These are phyloP conservation scores for Myzus persicae DNA, from an alignment of 1,140 invertebrate species.

Conservation along the genomic window DNA sequence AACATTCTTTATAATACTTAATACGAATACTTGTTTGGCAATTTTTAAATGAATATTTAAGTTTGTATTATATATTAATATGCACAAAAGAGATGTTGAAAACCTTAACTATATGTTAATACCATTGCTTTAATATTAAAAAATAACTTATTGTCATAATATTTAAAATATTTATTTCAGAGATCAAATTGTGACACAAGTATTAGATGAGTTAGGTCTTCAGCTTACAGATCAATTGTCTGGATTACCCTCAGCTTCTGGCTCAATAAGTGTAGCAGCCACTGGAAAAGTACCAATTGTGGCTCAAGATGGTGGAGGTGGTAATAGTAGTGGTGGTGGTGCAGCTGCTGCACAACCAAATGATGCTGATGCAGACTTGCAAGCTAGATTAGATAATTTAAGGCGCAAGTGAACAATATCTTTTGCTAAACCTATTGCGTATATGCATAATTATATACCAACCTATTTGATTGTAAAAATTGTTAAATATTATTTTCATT, in stretches of 20 bases:
- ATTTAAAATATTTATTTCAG: slow-evolving; percentile 66
- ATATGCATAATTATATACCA: slow-evolving; percentile 1
- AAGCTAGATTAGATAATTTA: slow-evolving; percentile 92
- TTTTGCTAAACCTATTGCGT: background rate
- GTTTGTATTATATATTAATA: background rate
- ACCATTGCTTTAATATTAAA: background rate
- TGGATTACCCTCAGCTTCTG: slow-evolving; percentile 80
- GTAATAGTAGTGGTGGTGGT: slow-evolving; percentile 59
- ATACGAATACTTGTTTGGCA: background rate
- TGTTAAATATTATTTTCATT: slow-evolving; percentile 43
- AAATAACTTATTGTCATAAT: slow-evolving; percentile 13
- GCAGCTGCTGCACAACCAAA: slow-evolving; percentile 68
- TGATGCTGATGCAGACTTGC: slow-evolving; percentile 94
- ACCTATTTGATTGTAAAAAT: slow-evolving; percentile 48
- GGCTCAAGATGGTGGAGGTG: slow-evolving; percentile 62
- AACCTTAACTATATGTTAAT: background rate
- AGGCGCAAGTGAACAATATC: slow-evolving; percentile 78
- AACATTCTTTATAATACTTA: background rate
- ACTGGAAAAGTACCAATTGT: slow-evolving; percentile 68
- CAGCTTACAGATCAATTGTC: slow-evolving; percentile 90
- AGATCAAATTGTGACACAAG: slow-evolving; percentile 90
- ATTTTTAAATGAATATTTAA: background rate
- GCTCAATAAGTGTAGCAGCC: slow-evolving; percentile 68
- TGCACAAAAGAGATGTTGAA: background rate
- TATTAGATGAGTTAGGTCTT: slow-evolving; percentile 95